A percentile compares a stretch with the other conserved stretches of the same genome.
Conservation (phyloP, 2,797 vertebrate genomes). For the Squalus acanthias region DNA sequence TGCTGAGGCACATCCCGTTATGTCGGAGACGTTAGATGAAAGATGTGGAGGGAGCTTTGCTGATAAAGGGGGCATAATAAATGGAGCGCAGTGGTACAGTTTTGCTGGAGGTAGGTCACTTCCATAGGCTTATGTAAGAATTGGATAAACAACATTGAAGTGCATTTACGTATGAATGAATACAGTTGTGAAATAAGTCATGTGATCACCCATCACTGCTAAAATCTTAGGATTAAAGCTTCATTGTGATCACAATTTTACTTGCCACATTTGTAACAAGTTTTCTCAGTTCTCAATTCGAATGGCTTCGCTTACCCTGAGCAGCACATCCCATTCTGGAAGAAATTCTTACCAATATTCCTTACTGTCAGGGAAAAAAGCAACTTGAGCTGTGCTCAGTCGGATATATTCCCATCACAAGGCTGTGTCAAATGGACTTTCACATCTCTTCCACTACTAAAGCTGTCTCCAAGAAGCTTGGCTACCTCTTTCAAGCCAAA, state of each 20-base stretch:
- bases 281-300: neutral
- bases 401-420: neutral
- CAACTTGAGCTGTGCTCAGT: neutral
- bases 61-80: conserved; percentile 77
- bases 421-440: neutral
- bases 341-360: neutral
- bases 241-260: neutral
- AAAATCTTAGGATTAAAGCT: neutral
- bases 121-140: neutral
- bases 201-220: neutral
- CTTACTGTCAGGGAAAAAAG: neutral
- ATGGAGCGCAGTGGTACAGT: conserved; percentile 94
- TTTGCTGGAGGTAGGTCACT: conserved; percentile 80
- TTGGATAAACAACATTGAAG: neutral
- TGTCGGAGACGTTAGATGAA: conserved; percentile 79
- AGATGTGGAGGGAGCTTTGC: conserved; percentile 85
- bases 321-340: neutral
- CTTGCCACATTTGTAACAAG: neutral
- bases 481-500: neutral
- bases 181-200: neutral
- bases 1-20: conserved; percentile 77
- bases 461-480: neutral
- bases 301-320: neutral
- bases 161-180: neutral
- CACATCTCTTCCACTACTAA: neutral